Conservation (phyloP, 2,888 invertebrate genomes). For the Endotricha flammealis region DNA sequence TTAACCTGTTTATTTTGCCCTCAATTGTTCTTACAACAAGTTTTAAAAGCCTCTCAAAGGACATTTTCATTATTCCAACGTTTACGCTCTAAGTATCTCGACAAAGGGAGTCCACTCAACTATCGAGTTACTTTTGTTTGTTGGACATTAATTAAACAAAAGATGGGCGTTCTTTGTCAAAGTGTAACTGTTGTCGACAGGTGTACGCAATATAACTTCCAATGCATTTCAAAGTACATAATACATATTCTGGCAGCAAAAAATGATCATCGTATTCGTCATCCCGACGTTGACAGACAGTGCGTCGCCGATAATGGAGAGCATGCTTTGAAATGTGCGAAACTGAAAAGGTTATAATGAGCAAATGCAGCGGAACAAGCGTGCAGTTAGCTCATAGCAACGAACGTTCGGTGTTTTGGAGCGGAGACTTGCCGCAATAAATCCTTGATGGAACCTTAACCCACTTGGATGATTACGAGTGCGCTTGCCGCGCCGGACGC, state of each 20-base stretch:
- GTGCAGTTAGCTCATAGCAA: constrained; percentile 72
- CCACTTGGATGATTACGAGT: constrained; percentile 76
- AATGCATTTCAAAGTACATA: constrained; percentile 23
- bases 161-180: constrained; percentile 51
- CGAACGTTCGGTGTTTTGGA: constrained; percentile 69
- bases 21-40: constrained; percentile 50
- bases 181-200: constrained; percentile 44
- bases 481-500: constrained; percentile 53
- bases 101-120: constrained; percentile 60
- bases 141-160: constrained; percentile 68
- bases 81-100: constrained; percentile 40
- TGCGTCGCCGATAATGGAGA: constrained; percentile 48
- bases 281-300: constrained; percentile 45
- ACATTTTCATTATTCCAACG: constrained; percentile 57
- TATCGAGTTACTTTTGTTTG: constrained; percentile 73
- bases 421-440: constrained; percentile 77
- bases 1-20: constrained; percentile 71
- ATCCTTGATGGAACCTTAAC: constrained; percentile 78
- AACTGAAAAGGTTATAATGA: constrained; percentile 51
- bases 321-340: constrained; percentile 25
- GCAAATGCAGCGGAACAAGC: constrained; percentile 71
- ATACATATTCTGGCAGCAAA: constrained; percentile 26
- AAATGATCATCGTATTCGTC: constrained; percentile 31
- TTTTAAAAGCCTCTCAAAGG: constrained; percentile 60
- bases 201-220: constrained; percentile 45